A percentile compares a stretch with the other conserved stretches of the same genome.
phyloP scores from a whole-genome alignment of 2,888 invertebrate genomes.

The Drosophila anceps region DNA sequence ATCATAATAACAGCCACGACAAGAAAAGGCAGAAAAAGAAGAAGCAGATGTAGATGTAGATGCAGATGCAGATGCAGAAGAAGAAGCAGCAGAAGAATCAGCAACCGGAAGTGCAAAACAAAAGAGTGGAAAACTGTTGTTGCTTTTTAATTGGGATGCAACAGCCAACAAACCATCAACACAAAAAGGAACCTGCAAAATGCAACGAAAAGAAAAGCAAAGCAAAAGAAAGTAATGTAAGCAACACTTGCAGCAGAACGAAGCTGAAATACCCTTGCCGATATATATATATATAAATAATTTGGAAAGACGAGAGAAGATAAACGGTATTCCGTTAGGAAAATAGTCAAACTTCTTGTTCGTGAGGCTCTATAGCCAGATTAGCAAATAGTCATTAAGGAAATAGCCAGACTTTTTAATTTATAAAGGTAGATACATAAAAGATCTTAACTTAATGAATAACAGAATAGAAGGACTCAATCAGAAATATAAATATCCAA shows the following conservation, averaged over 20 bases:
- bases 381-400: no score
- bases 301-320: not conserved
- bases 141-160: slow-evolving; percentile 51
- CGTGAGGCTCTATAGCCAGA: no score
- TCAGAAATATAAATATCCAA: not conserved
- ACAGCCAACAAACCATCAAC: slow-evolving; percentile 12
- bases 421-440: no score
- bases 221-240: not conserved
- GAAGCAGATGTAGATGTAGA: not conserved
- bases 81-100: not conserved
- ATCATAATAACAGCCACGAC: slow-evolving; percentile 10
- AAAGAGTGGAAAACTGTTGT: slow-evolving; percentile 31
- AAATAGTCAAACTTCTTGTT: no score
- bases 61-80: not conserved
- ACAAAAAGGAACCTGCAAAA: not conserved
- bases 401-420: not conserved
- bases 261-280: not conserved
- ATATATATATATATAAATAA: not conserved
- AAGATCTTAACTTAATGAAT: not conserved
- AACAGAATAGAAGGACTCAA: not conserved
- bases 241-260: not conserved
- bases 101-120: slow-evolving; percentile 12
- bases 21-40: not conserved
- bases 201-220: not conserved
- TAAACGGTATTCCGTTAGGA: no score